A percentile compares a stretch with the other conserved stretches of the same genome.
Conservation (phyloP, 2,113 vertebrate species). For the Poeciliopsis occidentalis region DNA sequence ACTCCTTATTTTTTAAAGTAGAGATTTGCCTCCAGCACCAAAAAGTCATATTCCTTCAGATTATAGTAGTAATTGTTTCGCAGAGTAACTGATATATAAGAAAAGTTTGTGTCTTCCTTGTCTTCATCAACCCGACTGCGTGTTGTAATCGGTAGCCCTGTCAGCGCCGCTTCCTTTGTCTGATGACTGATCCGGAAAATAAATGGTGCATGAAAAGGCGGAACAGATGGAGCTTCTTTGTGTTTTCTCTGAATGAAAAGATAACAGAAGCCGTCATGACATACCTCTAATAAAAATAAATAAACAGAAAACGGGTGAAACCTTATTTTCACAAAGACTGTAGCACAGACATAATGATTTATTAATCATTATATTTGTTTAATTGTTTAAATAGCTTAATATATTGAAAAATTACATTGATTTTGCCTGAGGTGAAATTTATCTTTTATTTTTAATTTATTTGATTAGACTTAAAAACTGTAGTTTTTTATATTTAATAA, state of each 20-base stretch:
- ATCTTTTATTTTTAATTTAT: too few species aligned
- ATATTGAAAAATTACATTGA: not conserved
- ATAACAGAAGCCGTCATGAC: not conserved
- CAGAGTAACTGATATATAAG: not conserved
- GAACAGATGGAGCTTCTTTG: too few species aligned
- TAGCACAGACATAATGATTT: not conserved
- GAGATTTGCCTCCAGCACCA: not conserved
- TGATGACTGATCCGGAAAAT: conserved; percentile 44
- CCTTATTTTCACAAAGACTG: too few species aligned
- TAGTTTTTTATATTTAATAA: too few species aligned
- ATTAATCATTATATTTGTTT: too few species aligned
- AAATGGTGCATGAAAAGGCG: conserved; percentile 58
- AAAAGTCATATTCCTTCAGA: not conserved
- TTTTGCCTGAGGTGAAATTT: too few species aligned
- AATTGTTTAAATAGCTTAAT: too few species aligned
- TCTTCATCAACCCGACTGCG: conserved; percentile 28
- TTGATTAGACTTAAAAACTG: too few species aligned
- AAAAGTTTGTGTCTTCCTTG: conserved; percentile 17
- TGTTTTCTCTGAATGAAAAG: conserved; percentile 1
- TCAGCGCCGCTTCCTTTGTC: conserved; percentile 40
- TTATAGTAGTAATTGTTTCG: conserved; percentile 48
- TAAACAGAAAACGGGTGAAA: too few species aligned
- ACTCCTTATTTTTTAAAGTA: not conserved
- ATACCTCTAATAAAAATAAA: too few species aligned
- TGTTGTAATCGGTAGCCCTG: conserved; percentile 50